phyloP scores from a whole-genome alignment of 2,797 vertebrate genomes.

The Onychomys arenicola region DNA sequence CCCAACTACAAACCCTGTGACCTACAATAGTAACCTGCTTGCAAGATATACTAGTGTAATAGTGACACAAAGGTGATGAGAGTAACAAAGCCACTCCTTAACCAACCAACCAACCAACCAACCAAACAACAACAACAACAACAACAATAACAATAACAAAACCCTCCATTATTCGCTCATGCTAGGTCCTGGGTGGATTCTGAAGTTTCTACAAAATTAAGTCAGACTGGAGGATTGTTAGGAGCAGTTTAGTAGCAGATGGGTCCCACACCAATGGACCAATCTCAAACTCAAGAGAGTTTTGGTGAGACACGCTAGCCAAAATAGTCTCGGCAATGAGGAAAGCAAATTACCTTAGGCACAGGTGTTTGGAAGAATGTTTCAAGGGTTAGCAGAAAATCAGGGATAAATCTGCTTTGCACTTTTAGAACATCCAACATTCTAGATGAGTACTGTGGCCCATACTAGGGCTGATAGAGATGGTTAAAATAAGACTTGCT shows the following conservation, averaged over 20 bases:
- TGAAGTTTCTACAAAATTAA: neutral
- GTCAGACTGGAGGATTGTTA: rapidly evolving
- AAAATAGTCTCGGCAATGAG: neutral
- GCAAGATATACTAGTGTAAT: neutral
- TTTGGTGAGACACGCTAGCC: neutral
- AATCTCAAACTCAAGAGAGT: neutral
- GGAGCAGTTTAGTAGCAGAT: neutral
- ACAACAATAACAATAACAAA: too few species aligned
- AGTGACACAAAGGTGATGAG: neutral
- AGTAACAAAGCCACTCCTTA: neutral
- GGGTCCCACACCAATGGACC: neutral
- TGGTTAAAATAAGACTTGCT: neutral
- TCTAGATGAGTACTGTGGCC: neutral
- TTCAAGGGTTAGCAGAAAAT: neutral
- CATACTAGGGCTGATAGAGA: neutral
- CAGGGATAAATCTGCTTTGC: neutral
- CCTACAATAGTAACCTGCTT: neutral
- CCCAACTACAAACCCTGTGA: neutral
- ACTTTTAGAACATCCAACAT: neutral
- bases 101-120: too few species aligned
- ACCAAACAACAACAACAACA: too few species aligned
- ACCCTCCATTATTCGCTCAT: neutral
- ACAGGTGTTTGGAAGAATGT: neutral
- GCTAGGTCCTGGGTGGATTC: neutral
- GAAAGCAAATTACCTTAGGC: neutral